Percentiles rank a stretch among this genome's conserved stretches.
These are phyloP conservation scores for Galbula dea DNA, from an alignment of 2,113 vertebrate species.

Conservation along the genomic window DNA sequence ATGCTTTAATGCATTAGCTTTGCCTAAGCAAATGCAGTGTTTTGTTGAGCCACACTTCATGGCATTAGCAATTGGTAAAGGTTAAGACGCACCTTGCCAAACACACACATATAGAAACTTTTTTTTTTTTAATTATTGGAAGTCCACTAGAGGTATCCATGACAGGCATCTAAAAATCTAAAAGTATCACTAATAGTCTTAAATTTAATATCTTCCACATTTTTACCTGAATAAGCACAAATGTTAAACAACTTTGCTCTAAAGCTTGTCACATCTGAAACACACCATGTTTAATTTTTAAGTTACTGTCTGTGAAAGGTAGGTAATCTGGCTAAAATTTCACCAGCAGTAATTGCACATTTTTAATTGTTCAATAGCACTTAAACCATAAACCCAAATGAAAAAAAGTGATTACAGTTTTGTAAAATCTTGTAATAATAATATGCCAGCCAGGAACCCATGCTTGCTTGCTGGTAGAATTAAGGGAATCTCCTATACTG, in stretches of 20 bases:
- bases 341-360: background rate
- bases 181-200: background rate
- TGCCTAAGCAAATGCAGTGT: background rate
- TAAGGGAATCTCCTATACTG: background rate
- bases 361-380: background rate
- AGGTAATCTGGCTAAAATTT: background rate
- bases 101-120: background rate
- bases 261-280: background rate
- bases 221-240: background rate
- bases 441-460: background rate
- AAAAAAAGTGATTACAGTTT: background rate
- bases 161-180: background rate
- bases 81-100: background rate
- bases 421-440: background rate
- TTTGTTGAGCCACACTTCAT: background rate
- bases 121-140: background rate
- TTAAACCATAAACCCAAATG: background rate
- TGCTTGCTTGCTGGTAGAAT: background rate
- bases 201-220: background rate
- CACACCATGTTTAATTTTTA: background rate
- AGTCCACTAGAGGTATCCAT: background rate
- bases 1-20: accelerated
- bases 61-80: background rate
- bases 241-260: background rate
- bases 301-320: background rate